Evolutionary conservation across 2,797 vertebrate genomes (phyloP).

Genomic region (Rachycentron canadum): DNA sequence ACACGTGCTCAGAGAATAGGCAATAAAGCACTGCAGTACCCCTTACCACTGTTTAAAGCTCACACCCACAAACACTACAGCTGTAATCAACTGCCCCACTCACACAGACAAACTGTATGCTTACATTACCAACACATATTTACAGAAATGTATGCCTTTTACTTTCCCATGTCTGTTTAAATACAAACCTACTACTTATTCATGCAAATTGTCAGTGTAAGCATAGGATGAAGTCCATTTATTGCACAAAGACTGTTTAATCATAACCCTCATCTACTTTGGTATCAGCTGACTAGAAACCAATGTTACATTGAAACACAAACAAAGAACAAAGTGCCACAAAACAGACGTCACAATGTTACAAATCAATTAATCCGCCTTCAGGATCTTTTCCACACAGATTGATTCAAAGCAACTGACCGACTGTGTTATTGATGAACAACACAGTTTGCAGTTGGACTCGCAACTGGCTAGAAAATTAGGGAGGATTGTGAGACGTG

Average conservation of each 20-base stretch:
- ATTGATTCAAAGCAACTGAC: slow-evolving; percentile 43
- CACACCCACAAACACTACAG: slow-evolving; percentile 20
- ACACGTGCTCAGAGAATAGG: slow-evolving; percentile 65
- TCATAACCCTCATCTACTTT: neutral
- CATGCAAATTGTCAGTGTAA: neutral
- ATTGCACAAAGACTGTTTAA: neutral
- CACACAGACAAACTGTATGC: neutral
- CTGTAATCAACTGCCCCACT: neutral
- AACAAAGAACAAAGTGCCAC: neutral
- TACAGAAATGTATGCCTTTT: neutral
- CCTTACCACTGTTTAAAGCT: slow-evolving; percentile 32
- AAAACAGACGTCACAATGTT: slow-evolving; percentile 48
- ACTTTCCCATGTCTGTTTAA: slow-evolving; percentile 3
- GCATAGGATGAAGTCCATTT: neutral
- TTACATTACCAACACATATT: neutral
- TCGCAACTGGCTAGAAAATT: slow-evolving; percentile 22
- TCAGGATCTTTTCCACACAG: slow-evolving; percentile 26
- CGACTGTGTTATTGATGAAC: slow-evolving; percentile 44
- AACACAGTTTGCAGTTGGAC: slow-evolving; percentile 14
- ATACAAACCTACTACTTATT: neutral
- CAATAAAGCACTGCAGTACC: slow-evolving; percentile 59
- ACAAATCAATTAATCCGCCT: slow-evolving; percentile 48
- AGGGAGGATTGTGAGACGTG: slow-evolving; percentile 40
- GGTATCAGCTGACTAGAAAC: neutral
- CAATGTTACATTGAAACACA: slow-evolving; percentile 52